phyloP scores from a whole-genome alignment of 2,797 vertebrate species.

The Peromyscus attwateri region DNA sequence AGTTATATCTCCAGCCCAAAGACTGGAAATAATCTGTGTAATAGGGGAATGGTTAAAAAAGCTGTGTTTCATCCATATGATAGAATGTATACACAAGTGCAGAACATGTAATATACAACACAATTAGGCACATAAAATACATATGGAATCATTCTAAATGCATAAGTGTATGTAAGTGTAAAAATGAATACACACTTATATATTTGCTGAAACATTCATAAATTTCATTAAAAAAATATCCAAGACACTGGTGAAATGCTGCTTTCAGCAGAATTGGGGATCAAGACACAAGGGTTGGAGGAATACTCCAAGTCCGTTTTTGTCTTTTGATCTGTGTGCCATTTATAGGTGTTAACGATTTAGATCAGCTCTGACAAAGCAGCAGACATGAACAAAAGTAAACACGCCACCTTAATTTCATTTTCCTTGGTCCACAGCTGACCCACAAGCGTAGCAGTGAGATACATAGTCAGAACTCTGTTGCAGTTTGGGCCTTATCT shows the following conservation, averaged over 20 bases:
- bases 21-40: not conserved
- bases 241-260: slow-evolving; percentile 47
- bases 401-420: slow-evolving; percentile 1
- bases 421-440: slow-evolving; percentile 37
- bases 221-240: slow-evolving; percentile 29
- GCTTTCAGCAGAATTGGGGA: not conserved
- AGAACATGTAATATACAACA: slow-evolving; percentile 59
- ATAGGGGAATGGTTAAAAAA: not conserved
- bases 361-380: slow-evolving; percentile 41
- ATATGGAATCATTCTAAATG: not conserved
- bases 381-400: slow-evolving; percentile 44
- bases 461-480: not conserved
- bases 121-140: not conserved
- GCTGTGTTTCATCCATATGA: not conserved
- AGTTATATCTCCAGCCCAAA: not conserved
- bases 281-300: not conserved
- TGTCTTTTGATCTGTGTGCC: slow-evolving; percentile 19
- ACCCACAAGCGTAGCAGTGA: not conserved
- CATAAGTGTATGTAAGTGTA: not conserved
- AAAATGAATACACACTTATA: not conserved
- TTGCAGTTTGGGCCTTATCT: not conserved
- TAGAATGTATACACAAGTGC: not conserved
- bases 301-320: not conserved
- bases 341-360: slow-evolving; percentile 18
- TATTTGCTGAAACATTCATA: slow-evolving; percentile 38